Conservation (phyloP, 1,140 invertebrate genomes). For the Armadillidium nasatum region DNA sequence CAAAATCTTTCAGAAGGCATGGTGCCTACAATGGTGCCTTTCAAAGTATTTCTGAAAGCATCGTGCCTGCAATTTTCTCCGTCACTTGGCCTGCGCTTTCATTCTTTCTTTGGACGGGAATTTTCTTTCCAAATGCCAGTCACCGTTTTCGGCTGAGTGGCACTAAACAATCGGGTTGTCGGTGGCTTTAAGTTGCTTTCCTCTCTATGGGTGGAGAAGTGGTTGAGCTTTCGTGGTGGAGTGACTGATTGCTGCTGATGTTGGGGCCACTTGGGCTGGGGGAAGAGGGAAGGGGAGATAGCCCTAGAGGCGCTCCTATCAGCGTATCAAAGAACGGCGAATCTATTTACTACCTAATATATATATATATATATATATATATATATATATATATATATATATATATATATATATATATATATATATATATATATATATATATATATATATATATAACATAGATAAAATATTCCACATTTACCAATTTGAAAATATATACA, state of each 20-base stretch:
- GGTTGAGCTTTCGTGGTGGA: neutral
- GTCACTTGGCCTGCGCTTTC: constrained; percentile 42
- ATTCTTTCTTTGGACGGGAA: constrained; percentile 40
- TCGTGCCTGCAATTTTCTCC: constrained; percentile 43
- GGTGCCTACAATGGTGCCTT: constrained; percentile 7
- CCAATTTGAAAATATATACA: too few species aligned
- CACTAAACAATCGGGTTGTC: constrained; percentile 35
- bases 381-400: constrained; percentile 18
- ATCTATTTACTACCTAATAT: neutral
- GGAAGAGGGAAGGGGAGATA: too few species aligned
- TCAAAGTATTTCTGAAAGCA: constrained; percentile 34
- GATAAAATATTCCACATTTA: too few species aligned
- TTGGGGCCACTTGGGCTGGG: neutral
- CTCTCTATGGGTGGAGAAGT: constrained; percentile 1
- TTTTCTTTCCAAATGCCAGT: constrained; percentile 43
- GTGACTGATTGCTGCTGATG: neutral
- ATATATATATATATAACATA: neutral
- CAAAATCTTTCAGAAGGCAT: constrained; percentile 10
- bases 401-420: constrained; percentile 21
- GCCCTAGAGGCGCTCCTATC: too few species aligned
- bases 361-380: neutral
- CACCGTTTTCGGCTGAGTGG: constrained; percentile 40
- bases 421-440: constrained; percentile 22
- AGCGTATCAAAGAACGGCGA: too few species aligned
- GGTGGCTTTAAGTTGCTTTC: neutral